These are phyloP conservation scores for Ellobius talpinus DNA, from an alignment of 2,113 vertebrate genomes.

Conservation along the genomic window DNA sequence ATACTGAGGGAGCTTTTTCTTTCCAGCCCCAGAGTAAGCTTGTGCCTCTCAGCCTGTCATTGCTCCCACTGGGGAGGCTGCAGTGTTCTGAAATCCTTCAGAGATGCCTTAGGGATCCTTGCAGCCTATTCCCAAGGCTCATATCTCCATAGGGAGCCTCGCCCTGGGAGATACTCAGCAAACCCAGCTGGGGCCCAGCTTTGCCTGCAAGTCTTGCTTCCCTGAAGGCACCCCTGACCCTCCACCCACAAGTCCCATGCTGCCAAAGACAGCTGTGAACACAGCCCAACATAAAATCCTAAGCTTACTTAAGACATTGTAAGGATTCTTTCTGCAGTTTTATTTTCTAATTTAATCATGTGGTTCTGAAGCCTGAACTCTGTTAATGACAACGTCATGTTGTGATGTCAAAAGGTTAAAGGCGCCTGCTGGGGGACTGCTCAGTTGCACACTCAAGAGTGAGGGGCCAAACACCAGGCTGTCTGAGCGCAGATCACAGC, in stretches of 20 bases:
- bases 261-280: neutral
- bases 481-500: neutral
- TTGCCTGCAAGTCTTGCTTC: neutral
- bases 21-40: rapidly evolving
- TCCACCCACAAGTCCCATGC: neutral
- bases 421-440: neutral
- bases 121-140: neutral
- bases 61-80: neutral
- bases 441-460: no score
- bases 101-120: rapidly evolving
- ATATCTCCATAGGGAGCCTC: rapidly evolving
- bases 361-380: neutral
- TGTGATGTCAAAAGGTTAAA: neutral
- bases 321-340: neutral
- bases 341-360: neutral
- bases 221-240: neutral
- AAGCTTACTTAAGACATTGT: neutral
- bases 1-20: neutral
- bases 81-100: neutral
- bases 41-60: neutral
- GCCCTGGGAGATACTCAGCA: neutral
- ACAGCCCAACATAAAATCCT: no score
- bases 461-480: neutral
- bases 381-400: neutral
- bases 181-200: rapidly evolving